A percentile compares a stretch with the other conserved stretches of the same genome.
Conservation (phyloP, 1,140 invertebrate species). For the Mercenaria mercenaria region DNA sequence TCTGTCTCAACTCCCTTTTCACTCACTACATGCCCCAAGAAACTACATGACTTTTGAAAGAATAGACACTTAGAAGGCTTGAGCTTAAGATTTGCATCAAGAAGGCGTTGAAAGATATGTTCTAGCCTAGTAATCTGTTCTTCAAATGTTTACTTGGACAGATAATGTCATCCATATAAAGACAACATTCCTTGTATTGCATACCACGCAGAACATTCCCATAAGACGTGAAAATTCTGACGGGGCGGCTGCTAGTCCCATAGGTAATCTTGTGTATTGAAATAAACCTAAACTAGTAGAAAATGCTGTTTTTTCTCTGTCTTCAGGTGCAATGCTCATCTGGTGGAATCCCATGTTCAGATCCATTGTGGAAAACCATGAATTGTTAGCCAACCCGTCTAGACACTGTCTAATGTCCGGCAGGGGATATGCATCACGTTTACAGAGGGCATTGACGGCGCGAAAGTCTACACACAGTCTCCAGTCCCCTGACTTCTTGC, state of each 20-base stretch:
- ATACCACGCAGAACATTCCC: slow-evolving; percentile 41
- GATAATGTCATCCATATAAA: slow-evolving; percentile 62
- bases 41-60: slow-evolving; percentile 37
- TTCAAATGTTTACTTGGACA: slow-evolving; percentile 27
- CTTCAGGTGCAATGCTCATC: neutral
- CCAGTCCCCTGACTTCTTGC: neutral
- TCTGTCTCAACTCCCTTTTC: slow-evolving; percentile 24
- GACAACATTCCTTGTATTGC: slow-evolving; percentile 37
- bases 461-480: slow-evolving; percentile 10
- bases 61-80: slow-evolving; percentile 59
- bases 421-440: neutral
- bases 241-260: neutral
- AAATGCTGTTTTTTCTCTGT: slow-evolving; percentile 13
- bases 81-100: neutral
- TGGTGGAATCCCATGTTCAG: neutral
- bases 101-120: slow-evolving; percentile 46
- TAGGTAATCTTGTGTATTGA: slow-evolving; percentile 1
- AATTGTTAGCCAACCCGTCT: neutral
- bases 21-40: slow-evolving; percentile 59
- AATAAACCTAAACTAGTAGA: neutral
- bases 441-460: neutral
- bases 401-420: neutral
- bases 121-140: slow-evolving; percentile 13
- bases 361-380: neutral
- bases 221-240: slow-evolving; percentile 25